These are phyloP conservation scores for Amphibalanus amphitrite DNA, from an alignment of 1,140 invertebrate genomes.

Conservation along the genomic window DNA sequence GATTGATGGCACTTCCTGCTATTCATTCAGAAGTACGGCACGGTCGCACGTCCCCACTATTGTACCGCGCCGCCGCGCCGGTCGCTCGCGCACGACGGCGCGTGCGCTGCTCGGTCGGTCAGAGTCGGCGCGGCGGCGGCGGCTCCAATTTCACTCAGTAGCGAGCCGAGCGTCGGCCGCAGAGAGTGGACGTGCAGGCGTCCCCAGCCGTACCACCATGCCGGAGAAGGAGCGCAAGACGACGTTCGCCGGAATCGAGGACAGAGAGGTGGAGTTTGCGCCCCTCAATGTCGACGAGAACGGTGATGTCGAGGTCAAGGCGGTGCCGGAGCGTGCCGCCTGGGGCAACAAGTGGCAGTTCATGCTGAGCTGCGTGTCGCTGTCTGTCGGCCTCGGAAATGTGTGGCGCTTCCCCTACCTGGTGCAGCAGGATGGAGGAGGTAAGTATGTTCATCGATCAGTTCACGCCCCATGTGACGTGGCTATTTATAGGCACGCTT, in stretches of 20 bases:
- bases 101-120: not conserved
- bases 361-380: constrained; percentile 74
- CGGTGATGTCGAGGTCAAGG: constrained; percentile 18
- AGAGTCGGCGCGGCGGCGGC: constrained; percentile 4
- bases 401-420: constrained; percentile 92
- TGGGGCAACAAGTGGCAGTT: constrained; percentile 58
- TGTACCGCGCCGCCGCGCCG: no score
- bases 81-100: no score
- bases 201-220: constrained; percentile 8
- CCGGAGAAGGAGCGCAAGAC: constrained; percentile 14
- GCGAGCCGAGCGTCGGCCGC: not conserved
- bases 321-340: constrained; percentile 21
- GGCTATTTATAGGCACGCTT: no score
- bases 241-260: constrained; percentile 15
- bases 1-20: no score
- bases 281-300: constrained; percentile 19
- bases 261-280: constrained; percentile 18
- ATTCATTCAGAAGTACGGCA: no score
- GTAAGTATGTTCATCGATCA: no score
- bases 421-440: constrained; percentile 86
- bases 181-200: not conserved
- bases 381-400: constrained; percentile 77
- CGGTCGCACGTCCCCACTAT: no score
- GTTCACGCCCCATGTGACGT: no score
- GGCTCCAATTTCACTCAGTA: not conserved